A percentile compares a stretch with the other conserved stretches of the same genome.
phyloP scores from a whole-genome alignment of 92 coral and sea anemone genomes.

The Anthopleura xanthogrammica region DNA sequence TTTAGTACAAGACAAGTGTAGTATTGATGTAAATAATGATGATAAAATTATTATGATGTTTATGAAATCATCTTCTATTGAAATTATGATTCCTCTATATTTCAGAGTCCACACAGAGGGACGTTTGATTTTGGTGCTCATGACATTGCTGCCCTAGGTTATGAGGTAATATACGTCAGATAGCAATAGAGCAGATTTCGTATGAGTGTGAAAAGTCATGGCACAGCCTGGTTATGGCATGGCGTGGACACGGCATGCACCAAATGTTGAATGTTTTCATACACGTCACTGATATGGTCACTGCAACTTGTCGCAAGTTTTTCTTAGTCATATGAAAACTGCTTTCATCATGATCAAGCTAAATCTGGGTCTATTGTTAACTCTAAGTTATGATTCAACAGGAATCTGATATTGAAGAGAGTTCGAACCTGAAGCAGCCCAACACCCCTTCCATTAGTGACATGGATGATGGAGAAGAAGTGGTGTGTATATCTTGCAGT shows the following conservation, averaged over 20 bases:
- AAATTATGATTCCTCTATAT: conserved; percentile 2
- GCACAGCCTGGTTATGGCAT: no score
- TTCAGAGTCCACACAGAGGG: conserved; percentile 55
- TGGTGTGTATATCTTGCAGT: conserved; percentile 47
- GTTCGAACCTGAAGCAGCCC: conserved; percentile 67
- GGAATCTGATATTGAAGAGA: conserved; percentile 91
- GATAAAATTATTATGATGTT: no score
- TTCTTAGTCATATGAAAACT: not conserved
- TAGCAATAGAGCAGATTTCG: no score
- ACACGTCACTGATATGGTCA: no score
- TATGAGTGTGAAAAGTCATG: no score
- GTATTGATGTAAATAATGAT: no score
- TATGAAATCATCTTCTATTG: no score
- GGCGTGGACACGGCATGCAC: no score
- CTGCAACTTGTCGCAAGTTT: not conserved
- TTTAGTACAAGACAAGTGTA: no score
- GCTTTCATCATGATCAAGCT: no score
- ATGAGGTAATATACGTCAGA: conserved; percentile 60
- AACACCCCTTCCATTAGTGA: conserved; percentile 79
- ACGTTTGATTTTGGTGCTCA: conserved; percentile 87
- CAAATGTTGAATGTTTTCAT: not conserved
- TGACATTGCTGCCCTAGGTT: conserved; percentile 89
- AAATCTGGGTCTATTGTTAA: not conserved
- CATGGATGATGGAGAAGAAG: conserved; percentile 94
- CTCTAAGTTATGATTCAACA: conserved; percentile 7